These are phyloP conservation scores for Anguilla anguilla DNA, from an alignment of 2,797 vertebrate genomes.

Conservation along the genomic window DNA sequence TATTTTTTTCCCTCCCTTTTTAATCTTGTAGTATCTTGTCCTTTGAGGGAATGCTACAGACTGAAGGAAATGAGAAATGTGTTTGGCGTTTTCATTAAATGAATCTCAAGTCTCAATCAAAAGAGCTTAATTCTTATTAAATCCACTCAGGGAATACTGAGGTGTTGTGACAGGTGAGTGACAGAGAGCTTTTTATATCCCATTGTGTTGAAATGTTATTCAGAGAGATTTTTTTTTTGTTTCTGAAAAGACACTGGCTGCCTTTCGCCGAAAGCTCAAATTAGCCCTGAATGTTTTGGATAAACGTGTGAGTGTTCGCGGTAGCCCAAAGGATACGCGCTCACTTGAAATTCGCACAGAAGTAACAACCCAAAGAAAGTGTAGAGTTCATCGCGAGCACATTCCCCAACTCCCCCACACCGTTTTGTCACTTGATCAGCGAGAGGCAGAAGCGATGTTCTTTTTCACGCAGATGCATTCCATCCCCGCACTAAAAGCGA, in stretches of 20 bases:
- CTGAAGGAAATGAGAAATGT: constrained; percentile 9
- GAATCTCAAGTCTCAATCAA: constrained; percentile 12
- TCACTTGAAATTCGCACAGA: background rate
- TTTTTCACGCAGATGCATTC: background rate
- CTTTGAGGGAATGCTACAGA: background rate
- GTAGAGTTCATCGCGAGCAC: background rate
- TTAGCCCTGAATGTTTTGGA: constrained; percentile 31
- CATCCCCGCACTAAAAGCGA: background rate
- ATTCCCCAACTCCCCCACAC: background rate
- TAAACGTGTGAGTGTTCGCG: background rate
- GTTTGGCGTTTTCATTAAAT: constrained; percentile 17
- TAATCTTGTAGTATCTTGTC: constrained; percentile 17
- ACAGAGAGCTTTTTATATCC: constrained; percentile 68
- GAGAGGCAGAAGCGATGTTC: background rate
- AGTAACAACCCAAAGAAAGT: background rate
- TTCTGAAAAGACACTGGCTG: constrained; percentile 18
- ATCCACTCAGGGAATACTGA: constrained; percentile 7
- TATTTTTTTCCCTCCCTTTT: background rate
- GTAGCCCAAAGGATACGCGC: background rate
- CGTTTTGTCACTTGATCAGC: background rate
- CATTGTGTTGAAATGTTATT: background rate
- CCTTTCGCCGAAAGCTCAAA: constrained; percentile 17
- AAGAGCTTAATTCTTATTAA: constrained; percentile 6
- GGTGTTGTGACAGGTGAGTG: constrained; percentile 72
- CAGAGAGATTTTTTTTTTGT: background rate